Percentiles rank a stretch among this genome's conserved stretches.
Evolutionary conservation across 2,113 vertebrate genomes (phyloP).

Genomic region (Channa maculata): DNA sequence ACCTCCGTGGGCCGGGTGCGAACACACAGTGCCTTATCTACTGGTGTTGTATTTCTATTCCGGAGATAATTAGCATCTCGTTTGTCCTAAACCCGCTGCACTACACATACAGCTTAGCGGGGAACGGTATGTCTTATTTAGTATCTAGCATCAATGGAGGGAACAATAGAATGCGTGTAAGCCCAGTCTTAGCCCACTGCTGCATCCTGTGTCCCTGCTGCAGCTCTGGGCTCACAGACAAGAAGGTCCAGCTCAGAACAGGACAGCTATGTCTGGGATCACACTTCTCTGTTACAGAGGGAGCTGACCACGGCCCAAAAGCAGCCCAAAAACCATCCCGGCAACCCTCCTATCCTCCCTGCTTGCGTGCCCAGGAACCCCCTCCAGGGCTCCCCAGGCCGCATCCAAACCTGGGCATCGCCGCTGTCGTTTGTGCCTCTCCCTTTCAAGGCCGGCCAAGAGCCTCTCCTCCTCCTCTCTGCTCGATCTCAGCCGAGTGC

Average conservation of each 20-base stretch:
- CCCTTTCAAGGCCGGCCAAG: conserved; percentile 81
- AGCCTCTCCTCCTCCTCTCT: conserved; percentile 69
- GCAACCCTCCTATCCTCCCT: conserved; percentile 44
- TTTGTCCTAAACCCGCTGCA: conserved; percentile 68
- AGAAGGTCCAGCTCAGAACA: conserved; percentile 65
- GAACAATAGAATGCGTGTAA: conserved; percentile 64
- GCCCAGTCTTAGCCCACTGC: conserved; percentile 51
- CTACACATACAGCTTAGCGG: conserved; percentile 59
- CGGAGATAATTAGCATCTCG: conserved; percentile 72
- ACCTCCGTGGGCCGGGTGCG: conserved; percentile 71
- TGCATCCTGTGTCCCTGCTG: conserved; percentile 38
- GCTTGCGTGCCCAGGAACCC: conserved; percentile 71
- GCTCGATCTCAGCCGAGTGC: conserved; percentile 72
- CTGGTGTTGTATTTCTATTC: conserved; percentile 75
- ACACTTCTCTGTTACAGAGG: conserved; percentile 79
- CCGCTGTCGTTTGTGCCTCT: conserved; percentile 70
- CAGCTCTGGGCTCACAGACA: conserved; percentile 59
- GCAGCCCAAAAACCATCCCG: conserved; percentile 47
- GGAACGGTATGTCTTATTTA: conserved; percentile 64
- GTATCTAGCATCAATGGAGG: conserved; percentile 24
- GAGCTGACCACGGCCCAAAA: conserved; percentile 55
- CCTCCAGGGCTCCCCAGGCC: conserved; percentile 74
- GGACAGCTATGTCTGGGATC: conserved; percentile 72
- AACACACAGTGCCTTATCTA: conserved; percentile 74
- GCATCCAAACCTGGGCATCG: conserved; percentile 75